Base-by-base conservation (phyloP, 2,113 vertebrate genomes). In the Marmota flaviventris region DNA sequence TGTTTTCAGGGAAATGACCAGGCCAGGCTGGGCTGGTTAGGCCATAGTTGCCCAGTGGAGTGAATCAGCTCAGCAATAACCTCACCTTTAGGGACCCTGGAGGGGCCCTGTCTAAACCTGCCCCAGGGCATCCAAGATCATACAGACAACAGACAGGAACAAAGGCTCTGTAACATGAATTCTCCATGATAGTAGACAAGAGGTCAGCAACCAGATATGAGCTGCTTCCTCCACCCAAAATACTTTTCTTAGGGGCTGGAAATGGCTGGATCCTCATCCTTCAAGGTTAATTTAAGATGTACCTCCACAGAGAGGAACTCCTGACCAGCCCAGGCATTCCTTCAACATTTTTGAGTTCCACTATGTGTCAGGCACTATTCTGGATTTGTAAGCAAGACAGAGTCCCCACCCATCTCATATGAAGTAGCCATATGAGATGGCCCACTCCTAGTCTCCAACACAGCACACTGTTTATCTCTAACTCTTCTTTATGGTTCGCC, bases 21-120 rank as follows among this genome's bases (percentile, higher is more conserved):
- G 45, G 34, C 56, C 17, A 78, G 45, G 51, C 69, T 37, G 8
- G 11, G 61, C 77, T 72, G 25, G 16, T 48, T 70, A 89, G 89
- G 39, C 61, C 45, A 91, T 48, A 93, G 82, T 32, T 56, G 81
- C 20, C 39, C 58, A 67, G 39, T 90, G 67, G 56, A 45, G 42
- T 90, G 73, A 94, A 94, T 93, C 61, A 86, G 20, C 17, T 92
- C 17, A 0, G 48, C 56, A 91, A 72, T 70, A 85, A 93, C 72
- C 72, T 97, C 56, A 90, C 42, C 70, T 95, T 75, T 76, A 78
- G 39, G 93, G 73, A 65, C 61, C 58, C 73, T 76, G 45, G 37
- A 77, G n/a, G 42, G 53, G 17, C 51, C 37, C 45, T 81, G 34
- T 92, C 81, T 58, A 93, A 93, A 76, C 77, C 51, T 39, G 27